Evolutionary conservation across 2,113 vertebrate species (phyloP).

Genomic region (Upupa epops): DNA sequence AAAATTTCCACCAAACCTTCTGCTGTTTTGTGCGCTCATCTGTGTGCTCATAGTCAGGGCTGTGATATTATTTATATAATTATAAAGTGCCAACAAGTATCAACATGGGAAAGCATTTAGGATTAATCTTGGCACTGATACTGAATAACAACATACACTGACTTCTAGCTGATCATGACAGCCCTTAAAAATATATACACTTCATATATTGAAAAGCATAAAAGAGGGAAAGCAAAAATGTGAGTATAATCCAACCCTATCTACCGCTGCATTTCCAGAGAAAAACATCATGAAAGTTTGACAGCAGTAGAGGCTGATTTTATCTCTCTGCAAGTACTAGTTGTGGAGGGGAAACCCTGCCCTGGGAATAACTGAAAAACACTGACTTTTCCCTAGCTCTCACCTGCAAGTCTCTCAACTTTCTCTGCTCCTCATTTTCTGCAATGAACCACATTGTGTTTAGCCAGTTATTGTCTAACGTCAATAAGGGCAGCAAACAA

Average conservation of each 20-base stretch:
- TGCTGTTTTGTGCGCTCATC: background rate
- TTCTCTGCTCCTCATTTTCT: background rate
- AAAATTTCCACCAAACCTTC: conserved; percentile 17
- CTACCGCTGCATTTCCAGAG: background rate
- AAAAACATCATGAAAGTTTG: background rate
- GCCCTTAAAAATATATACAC: background rate
- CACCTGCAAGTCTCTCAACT: background rate
- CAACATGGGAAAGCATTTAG: background rate
- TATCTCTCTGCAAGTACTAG: background rate
- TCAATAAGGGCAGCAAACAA: background rate
- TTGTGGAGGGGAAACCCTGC: background rate
- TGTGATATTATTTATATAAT: background rate
- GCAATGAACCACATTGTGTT: background rate
- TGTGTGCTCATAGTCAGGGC: background rate
- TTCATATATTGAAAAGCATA: background rate
- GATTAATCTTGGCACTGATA: background rate
- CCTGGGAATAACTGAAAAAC: background rate
- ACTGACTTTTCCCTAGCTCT: background rate
- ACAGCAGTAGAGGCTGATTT: background rate
- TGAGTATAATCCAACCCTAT: background rate
- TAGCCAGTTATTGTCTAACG: background rate
- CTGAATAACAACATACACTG: background rate
- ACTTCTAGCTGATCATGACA: background rate
- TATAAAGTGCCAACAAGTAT: background rate
- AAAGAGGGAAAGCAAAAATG: background rate